Conservation (phyloP, 2,888 invertebrate species). For the Nasonia oneida region DNA sequence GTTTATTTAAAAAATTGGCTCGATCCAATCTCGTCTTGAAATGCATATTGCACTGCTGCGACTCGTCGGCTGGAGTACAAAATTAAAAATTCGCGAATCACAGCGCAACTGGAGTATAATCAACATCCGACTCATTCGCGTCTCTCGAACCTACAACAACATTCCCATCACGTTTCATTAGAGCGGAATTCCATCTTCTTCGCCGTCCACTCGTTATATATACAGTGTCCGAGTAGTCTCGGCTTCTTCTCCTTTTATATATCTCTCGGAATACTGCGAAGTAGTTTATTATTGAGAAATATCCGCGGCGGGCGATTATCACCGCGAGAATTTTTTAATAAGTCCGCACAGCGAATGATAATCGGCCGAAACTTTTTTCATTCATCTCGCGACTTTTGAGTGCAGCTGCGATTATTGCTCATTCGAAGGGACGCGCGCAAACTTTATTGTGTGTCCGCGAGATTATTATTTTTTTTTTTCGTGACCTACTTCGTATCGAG, state of each 20-base stretch:
- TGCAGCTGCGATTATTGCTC: not conserved
- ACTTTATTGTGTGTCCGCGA: not conserved
- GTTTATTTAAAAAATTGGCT: not conserved
- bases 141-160: not conserved
- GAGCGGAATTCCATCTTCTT: not conserved
- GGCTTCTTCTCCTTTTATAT: not conserved
- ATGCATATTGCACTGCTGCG: too few species aligned
- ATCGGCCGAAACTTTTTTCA: constrained; percentile 35
- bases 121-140: not conserved
- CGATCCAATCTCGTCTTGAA: too few species aligned
- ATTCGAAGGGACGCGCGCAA: not conserved
- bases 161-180: constrained; percentile 1
- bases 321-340: constrained; percentile 44
- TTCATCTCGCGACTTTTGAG: constrained; percentile 14
- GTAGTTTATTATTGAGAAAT: constrained; percentile 25
- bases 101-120: not conserved
- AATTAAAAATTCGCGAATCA: not conserved
- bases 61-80: not conserved
- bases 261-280: not conserved
- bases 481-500: too few species aligned
- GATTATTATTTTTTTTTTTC: not conserved
- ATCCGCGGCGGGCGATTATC: not conserved
- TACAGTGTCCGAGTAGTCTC: not conserved
- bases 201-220: not conserved
- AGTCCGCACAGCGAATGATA: not conserved